A percentile compares a stretch with the other conserved stretches of the same genome.
phyloP scores from a whole-genome alignment of 2,888 invertebrate genomes.

The Agrochola lota region DNA sequence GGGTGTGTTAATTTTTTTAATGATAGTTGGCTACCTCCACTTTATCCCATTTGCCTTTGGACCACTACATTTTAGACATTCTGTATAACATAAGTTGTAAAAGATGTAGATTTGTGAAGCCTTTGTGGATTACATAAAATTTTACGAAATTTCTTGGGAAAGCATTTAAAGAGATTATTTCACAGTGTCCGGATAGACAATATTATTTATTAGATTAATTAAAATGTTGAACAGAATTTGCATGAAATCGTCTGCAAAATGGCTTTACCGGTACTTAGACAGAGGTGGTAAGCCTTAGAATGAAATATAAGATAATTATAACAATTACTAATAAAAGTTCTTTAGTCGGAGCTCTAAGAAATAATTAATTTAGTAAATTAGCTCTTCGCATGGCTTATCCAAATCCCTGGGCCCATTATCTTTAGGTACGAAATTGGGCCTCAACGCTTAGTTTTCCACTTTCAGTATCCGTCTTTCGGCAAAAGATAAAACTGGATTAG shows the following conservation, averaged over 20 bases:
- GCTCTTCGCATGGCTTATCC: slow-evolving; percentile 21
- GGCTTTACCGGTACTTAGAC: background rate
- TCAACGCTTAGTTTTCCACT: background rate
- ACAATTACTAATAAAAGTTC: background rate
- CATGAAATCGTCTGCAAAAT: slow-evolving; percentile 5
- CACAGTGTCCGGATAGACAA: background rate
- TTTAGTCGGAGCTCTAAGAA: slow-evolving; percentile 7
- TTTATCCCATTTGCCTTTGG: no score
- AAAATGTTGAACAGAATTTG: background rate
- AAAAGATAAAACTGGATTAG: slow-evolving; percentile 20
- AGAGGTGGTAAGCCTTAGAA: background rate
- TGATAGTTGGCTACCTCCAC: no score
- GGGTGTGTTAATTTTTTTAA: no score
- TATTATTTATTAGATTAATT: no score
- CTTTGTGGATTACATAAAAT: background rate
- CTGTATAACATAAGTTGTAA: no score
- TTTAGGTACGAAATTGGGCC: slow-evolving; percentile 13
- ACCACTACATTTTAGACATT: no score
- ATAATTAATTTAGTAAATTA: slow-evolving; percentile 40
- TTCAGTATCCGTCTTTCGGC: slow-evolving; percentile 6
- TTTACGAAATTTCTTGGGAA: background rate
- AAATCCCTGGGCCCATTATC: slow-evolving; percentile 28
- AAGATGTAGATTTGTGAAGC: background rate
- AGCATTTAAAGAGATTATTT: background rate
- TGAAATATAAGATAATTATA: slow-evolving; percentile 7